Base-by-base conservation (phyloP, 2,113 vertebrate species). In the Burhinus bistriatus region DNA sequence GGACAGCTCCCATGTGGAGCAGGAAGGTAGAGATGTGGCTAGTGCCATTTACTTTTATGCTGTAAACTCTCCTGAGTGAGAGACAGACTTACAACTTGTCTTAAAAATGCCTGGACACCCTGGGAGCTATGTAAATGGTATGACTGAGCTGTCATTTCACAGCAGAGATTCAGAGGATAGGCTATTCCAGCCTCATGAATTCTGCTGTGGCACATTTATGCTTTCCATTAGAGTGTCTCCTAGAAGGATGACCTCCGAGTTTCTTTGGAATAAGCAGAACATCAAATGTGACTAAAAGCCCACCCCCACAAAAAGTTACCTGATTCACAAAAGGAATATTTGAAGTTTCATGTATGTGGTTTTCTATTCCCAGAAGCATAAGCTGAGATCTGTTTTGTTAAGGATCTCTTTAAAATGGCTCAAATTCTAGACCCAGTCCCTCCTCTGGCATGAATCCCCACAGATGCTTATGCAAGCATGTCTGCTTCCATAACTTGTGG, bases 1-100 rank as follows among this genome's bases (percentile, higher is more conserved):
- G 59, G 30, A 54, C 40, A 82, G 45, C 25, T 75, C 26, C 30
- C 15, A 17, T 0, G 0, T 22, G 42, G n/a, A 51, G 42, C 2
- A 0, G 9, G 61, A 68, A 83, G 34, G 61, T 42, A 54, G 15
- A 7, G 19, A 20, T 34, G 32, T 36, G 27, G 38, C 61, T 70
- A 10, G 4, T n/a, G 57, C 3, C 4, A 18, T 38, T 65, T 55
- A 9, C 22, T 44, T 90, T 40, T 40, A 25, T 23, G 44, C 70
- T 71, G n/a, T 64, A 58, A 85, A 80, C 25, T 88, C 4, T 70
- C 40, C 54, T 30, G 1, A 70, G 26, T 47, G 22, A 57, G 58
- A 77, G 23, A 21, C 12, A 78, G 55, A 58, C 15, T 36, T 78
- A 44, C 2, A 12, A 27, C 3, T 15, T 87, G 59, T 19, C 30